A percentile compares a stretch with the other conserved stretches of the same genome.
Evolutionary conservation across 2,113 vertebrate genomes (phyloP).

Genomic region (Edolisoma coerulescens): DNA sequence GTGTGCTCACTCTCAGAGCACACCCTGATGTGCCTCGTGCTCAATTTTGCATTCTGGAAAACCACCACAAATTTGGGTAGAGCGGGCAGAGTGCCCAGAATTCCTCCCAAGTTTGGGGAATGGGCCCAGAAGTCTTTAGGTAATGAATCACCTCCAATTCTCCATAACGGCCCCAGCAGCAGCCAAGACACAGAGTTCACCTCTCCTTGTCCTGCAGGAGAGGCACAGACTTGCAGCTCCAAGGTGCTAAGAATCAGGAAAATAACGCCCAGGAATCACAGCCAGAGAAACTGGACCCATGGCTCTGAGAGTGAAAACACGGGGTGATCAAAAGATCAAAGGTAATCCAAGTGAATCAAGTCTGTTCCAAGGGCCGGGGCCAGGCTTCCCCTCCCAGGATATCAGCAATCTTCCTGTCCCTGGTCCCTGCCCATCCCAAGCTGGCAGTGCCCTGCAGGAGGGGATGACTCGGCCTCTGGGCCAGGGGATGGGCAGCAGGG

Average conservation of each 20-base stretch:
- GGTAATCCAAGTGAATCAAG: background rate
- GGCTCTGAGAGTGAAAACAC: slow-evolving; percentile 30
- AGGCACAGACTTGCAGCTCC: slow-evolving; percentile 31
- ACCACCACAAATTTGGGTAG: background rate
- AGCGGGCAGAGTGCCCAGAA: background rate
- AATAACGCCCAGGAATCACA: background rate
- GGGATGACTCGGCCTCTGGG: background rate
- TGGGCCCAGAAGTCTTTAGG: slow-evolving; percentile 45
- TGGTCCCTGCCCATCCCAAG: background rate
- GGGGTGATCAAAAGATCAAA: slow-evolving; percentile 47
- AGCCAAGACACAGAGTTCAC: slow-evolving; percentile 60
- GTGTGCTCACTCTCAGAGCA: slow-evolving; percentile 10
- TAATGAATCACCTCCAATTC: slow-evolving; percentile 50
- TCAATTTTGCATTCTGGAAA: slow-evolving; percentile 31
- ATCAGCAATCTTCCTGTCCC: background rate
- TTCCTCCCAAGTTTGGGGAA: slow-evolving; percentile 44
- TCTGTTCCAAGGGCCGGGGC: background rate
- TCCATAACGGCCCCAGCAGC: slow-evolving; percentile 23
- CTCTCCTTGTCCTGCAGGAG: slow-evolving; percentile 26
- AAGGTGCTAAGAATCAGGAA: slow-evolving; percentile 11
- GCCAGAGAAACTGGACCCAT: slow-evolving; percentile 22
- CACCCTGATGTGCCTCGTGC: background rate
- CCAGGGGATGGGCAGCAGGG: background rate
- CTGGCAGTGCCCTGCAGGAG: slow-evolving; percentile 10
- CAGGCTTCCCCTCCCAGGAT: background rate